Percentiles rank a stretch among this genome's conserved stretches.
These are phyloP conservation scores for Paracanthobrama guichenoti DNA, from an alignment of 2,113 vertebrate genomes.

Conservation along the genomic window DNA sequence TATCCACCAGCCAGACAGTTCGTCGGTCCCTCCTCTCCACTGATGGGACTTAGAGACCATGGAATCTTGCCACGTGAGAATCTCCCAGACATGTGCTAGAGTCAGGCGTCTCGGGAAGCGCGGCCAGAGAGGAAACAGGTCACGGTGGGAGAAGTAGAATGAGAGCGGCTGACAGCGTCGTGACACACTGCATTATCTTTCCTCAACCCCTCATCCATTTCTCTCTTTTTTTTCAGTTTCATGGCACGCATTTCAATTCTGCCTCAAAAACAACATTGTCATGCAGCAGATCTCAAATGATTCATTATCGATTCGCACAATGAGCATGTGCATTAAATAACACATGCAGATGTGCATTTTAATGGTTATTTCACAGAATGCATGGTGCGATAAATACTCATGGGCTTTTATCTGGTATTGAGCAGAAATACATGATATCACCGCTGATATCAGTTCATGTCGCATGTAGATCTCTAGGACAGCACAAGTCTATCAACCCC, in stretches of 20 bases:
- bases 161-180: constrained; percentile 7
- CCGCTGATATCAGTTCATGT: background rate
- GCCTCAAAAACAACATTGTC: constrained; percentile 9
- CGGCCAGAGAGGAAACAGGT: constrained; percentile 26
- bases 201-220: constrained; percentile 24
- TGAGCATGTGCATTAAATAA: background rate
- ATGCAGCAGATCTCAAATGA: background rate
- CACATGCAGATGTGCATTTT: constrained; percentile 31
- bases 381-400: background rate
- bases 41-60: constrained; percentile 39
- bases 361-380: constrained; percentile 22
- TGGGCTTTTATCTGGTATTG: background rate
- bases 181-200: constrained; percentile 42
- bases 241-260: background rate
- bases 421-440: background rate
- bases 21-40: background rate
- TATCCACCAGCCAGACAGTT: constrained; percentile 41
- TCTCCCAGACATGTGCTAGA: constrained; percentile 23
- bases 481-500: background rate
- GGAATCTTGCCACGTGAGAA: constrained; percentile 37
- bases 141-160: constrained; percentile 20
- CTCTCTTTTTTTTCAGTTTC: background rate
- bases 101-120: constrained; percentile 20
- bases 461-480: constrained; percentile 2
- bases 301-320: background rate